These are phyloP conservation scores for Xenops minutus DNA, from an alignment of 2,797 vertebrate genomes.

Conservation along the genomic window DNA sequence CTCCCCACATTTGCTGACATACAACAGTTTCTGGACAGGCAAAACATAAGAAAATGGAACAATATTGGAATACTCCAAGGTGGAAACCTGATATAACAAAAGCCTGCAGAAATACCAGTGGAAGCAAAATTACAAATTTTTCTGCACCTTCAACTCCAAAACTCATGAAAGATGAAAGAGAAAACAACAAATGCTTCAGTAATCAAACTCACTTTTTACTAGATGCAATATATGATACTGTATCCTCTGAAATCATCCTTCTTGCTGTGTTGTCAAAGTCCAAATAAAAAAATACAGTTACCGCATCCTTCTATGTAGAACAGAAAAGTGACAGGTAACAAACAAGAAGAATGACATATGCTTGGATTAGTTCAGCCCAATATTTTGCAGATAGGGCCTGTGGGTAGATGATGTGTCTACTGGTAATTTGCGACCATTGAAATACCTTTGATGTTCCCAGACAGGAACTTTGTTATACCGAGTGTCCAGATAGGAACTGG, in stretches of 20 bases:
- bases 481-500: not conserved
- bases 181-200: not conserved
- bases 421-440: not conserved
- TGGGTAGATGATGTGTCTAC: accelerated
- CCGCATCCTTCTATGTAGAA: not conserved
- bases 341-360: not conserved
- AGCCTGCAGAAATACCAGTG: not conserved
- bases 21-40: not conserved
- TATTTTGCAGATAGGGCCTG: not conserved
- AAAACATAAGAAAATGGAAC: not conserved
- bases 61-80: not conserved
- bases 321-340: not conserved
- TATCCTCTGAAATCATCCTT: not conserved
- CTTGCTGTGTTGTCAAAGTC: not conserved
- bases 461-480: too few relatives aligned
- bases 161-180: not conserved
- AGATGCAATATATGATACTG: not conserved
- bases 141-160: not conserved
- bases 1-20: not conserved
- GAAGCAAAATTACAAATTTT: not conserved
- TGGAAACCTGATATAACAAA: not conserved
- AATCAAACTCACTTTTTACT: not conserved
- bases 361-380: not conserved
- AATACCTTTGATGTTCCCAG: not conserved
- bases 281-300: not conserved